Evolutionary conservation across 2,888 invertebrate species (phyloP).

Genomic region (Lapara coniferarum): DNA sequence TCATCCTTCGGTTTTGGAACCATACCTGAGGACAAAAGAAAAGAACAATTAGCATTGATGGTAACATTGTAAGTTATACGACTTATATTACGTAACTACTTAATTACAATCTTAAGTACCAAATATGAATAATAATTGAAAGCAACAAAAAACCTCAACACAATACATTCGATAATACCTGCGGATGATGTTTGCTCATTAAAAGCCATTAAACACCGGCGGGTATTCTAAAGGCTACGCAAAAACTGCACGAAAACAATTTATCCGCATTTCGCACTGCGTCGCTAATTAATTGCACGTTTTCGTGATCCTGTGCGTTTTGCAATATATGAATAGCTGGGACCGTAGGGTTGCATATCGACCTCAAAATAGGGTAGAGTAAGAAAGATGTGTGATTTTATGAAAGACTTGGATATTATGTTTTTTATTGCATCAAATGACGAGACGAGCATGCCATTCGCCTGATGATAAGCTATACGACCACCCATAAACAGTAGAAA

Average conservation of each 20-base stretch:
- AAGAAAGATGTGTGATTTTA: too few species aligned
- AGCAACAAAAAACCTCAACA: background rate
- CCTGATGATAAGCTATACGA: too few species aligned
- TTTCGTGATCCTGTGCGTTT: constrained; percentile 36
- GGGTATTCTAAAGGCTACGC: constrained; percentile 5
- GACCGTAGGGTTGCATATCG: constrained; percentile 10
- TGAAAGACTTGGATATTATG: too few species aligned
- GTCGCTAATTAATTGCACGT: constrained; percentile 70
- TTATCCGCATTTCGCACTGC: constrained; percentile 51
- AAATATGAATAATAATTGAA: too few species aligned
- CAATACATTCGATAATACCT: constrained; percentile 24
- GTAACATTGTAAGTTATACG: background rate
- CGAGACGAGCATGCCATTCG: too few species aligned
- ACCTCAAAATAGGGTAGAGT: background rate
- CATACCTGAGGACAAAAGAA: constrained; percentile 88
- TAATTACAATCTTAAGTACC: too few species aligned
- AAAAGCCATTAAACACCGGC: constrained; percentile 24
- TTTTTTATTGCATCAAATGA: too few species aligned
- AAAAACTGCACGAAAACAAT: constrained; percentile 25
- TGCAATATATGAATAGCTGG: constrained; percentile 11
- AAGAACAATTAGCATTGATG: background rate
- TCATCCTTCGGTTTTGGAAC: constrained; percentile 99
- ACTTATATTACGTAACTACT: background rate
- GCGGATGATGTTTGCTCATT: constrained; percentile 24
- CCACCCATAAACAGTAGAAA: too few species aligned